Evolutionary conservation across 2,888 invertebrate genomes (phyloP), one percentile per base, ranked within the genome.

Genomic region (Stegophylla sp.): DNA sequence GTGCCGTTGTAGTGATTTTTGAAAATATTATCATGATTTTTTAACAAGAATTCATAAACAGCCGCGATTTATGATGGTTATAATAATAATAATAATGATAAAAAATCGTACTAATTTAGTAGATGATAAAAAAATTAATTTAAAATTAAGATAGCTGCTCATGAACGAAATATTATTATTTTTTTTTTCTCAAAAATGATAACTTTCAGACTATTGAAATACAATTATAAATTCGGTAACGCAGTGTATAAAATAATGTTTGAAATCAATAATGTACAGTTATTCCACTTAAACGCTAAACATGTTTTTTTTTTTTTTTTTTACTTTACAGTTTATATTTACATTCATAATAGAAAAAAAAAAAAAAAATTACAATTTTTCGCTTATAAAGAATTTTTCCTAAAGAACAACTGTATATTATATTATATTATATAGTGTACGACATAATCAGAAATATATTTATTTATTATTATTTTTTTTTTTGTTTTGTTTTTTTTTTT

Each of bases 141-240:
- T 61, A 79, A 79, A 59, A 69, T 69, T 77, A 77, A 67, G 69
- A 51, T 79, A 71, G 79, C 79, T 79, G 79, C 59, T 79, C 79
- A 51, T 56, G 69, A 79, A 79, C 79, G 69, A 79, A 77, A 59
- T 61, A 67, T 61, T n/a, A n/a, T n/a, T n/a, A n/a, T n/a, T 69
- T 69, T 67, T 63, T 66, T 61, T 63, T 71, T 45, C 59, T 67
- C 67, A 59, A 79, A 79, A 79, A 63, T 61, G 71, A 71, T 71
- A 71, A 79, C 51, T 71, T 79, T 79, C 79, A 79, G 79, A 79
- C 79, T 79, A 79, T 79, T 71, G 79, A 79, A 79, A 79, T 79
- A 79, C 79, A 71, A 79, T 61, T 79, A 71, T 79, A 79, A 79
- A 79, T 79, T 79, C 79, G 79, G 79, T 79, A 79, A 79, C 79